Evolutionary conservation across 2,888 invertebrate species (phyloP).

Genomic region (Tridacna gigas): DNA sequence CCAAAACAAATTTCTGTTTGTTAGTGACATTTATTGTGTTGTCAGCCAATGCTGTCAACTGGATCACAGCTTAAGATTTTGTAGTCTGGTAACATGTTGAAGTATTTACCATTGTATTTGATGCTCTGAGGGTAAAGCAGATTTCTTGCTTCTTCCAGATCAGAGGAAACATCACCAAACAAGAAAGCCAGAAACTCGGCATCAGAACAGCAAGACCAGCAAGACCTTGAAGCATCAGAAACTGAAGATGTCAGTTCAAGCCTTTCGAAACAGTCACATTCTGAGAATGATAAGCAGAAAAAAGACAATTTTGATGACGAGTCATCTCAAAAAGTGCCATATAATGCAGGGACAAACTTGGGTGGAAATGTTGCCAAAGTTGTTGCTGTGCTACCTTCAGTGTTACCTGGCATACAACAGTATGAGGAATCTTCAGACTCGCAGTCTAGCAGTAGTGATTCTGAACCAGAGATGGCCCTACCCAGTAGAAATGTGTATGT

Average conservation of each 20-base stretch:
- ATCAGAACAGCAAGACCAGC: slow-evolving; percentile 19
- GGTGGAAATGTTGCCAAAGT: slow-evolving; percentile 58
- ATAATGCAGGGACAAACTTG: neutral
- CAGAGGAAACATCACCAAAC: slow-evolving; percentile 37
- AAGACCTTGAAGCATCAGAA: neutral
- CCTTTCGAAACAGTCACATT: neutral
- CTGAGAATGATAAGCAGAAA: neutral
- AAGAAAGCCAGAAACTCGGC: slow-evolving; percentile 20
- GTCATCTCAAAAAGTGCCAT: neutral
- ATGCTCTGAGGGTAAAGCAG: no score
- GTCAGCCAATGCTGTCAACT: no score
- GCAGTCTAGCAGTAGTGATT: slow-evolving; percentile 75
- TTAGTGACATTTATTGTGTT: no score
- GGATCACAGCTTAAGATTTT: no score
- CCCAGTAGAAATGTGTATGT: slow-evolving; percentile 20
- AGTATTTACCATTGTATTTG: no score
- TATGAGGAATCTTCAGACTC: slow-evolving; percentile 76
- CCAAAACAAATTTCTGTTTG: no score
- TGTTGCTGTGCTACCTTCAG: slow-evolving; percentile 76
- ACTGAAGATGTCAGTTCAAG: neutral
- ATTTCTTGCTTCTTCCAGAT: slow-evolving; percentile 16
- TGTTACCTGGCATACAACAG: slow-evolving; percentile 76
- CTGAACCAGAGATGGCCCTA: slow-evolving; percentile 66
- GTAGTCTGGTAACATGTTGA: no score
- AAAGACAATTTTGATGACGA: neutral